Percentiles rank a stretch among this genome's conserved stretches.
Conservation (phyloP, 1,140 invertebrate genomes). For the Nixonia krombeini region DNA sequence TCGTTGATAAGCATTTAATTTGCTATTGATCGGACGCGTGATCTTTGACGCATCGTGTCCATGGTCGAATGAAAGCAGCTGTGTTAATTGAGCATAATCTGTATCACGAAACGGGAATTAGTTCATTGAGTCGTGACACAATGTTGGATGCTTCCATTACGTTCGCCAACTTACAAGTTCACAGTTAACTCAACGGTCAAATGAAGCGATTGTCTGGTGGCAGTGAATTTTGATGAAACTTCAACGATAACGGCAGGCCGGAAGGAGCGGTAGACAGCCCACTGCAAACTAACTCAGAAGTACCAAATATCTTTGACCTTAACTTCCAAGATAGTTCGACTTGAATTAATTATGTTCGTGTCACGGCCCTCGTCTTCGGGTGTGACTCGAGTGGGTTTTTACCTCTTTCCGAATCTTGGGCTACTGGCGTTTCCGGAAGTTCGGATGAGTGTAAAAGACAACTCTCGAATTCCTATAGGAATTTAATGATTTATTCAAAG, state of each 20-base stretch:
- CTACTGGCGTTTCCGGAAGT: no score
- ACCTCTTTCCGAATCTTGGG: no score
- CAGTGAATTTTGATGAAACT: slow-evolving; percentile 22
- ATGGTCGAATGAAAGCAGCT: neutral
- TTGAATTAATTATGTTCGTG: slow-evolving; percentile 24
- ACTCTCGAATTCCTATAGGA: no score
- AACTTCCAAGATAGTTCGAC: slow-evolving; percentile 30
- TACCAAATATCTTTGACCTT: slow-evolving; percentile 23
- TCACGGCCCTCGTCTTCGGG: no score
- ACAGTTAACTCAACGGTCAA: slow-evolving; percentile 23
- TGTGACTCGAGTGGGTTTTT: no score
- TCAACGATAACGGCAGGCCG: slow-evolving; percentile 18
- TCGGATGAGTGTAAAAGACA: no score
- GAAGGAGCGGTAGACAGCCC: slow-evolving; percentile 18
- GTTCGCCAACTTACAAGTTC: slow-evolving; percentile 17
- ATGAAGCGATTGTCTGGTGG: slow-evolving; percentile 29
- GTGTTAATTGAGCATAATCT: slow-evolving; percentile 19
- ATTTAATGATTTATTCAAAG: no score
- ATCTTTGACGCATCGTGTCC: neutral
- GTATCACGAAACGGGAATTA: slow-evolving; percentile 24
- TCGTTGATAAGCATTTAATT: no score
- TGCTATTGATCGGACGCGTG: no score
- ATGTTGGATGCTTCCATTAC: slow-evolving; percentile 18
- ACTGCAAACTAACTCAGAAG: slow-evolving; percentile 13
- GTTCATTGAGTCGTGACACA: slow-evolving; percentile 14